Conservation (phyloP, 2,888 invertebrate genomes). For the Schizaphis graminum region DNA sequence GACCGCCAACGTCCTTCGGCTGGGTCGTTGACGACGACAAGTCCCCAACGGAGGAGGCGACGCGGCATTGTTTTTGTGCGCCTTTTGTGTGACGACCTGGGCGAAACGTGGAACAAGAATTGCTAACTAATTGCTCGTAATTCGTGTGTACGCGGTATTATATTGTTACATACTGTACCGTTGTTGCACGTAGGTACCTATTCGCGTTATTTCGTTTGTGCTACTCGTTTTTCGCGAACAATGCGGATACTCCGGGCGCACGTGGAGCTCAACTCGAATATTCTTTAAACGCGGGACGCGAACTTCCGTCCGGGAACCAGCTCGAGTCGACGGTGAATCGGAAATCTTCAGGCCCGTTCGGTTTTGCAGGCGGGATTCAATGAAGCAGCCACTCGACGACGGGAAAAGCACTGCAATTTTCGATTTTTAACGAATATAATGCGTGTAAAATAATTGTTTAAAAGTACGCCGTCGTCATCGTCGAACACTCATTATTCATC, state of each 20-base stretch:
- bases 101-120: conserved; percentile 16
- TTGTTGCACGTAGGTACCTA: not conserved
- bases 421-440: conserved; percentile 55
- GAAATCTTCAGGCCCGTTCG: conserved; percentile 43
- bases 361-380: not conserved
- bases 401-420: conserved; percentile 21
- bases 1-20: conserved; percentile 33
- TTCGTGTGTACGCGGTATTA: conserved; percentile 22
- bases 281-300: conserved; percentile 1
- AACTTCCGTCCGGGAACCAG: conserved; percentile 42
- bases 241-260: not conserved
- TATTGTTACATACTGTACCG: conserved; percentile 11
- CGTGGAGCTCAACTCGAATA: not conserved
- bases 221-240: conserved; percentile 20
- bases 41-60: not conserved
- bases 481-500: conserved; percentile 34
- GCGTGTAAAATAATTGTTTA: conserved; percentile 38
- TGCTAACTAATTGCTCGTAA: conserved; percentile 60
- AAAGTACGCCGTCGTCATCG: not conserved
- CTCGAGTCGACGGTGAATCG: conserved; percentile 23
- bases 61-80: conserved; percentile 33
- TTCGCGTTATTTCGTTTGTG: not conserved
- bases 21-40: conserved; percentile 24
- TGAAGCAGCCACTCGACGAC: conserved; percentile 49
- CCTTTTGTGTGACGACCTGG: conserved; percentile 22